Evolutionary conservation across 2,113 vertebrate species (phyloP).

Genomic region (Ibidorhyncha struthersii): DNA sequence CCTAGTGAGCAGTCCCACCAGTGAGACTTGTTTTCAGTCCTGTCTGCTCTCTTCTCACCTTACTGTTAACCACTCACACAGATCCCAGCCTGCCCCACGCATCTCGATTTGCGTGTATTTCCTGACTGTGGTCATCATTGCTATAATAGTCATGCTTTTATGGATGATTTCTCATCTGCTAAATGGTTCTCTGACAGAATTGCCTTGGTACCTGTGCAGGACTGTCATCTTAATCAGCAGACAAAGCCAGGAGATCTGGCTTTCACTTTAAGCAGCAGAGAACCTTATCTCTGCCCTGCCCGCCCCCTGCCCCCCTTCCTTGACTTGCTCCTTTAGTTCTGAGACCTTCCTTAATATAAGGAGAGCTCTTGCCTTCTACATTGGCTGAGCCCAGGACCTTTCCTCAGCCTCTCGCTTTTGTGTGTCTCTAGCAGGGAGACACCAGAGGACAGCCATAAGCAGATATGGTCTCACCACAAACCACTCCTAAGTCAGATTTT

Average conservation of each 20-base stretch:
- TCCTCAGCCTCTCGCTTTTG: background rate
- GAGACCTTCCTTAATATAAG: background rate
- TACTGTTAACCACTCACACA: rapidly evolving
- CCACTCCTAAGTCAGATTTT: background rate
- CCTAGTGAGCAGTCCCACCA: background rate
- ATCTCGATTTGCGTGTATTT: rapidly evolving
- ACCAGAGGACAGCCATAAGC: background rate
- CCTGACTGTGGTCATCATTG: background rate
- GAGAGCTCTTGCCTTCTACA: background rate
- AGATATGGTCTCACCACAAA: background rate
- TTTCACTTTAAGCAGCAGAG: background rate
- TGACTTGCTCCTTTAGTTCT: background rate
- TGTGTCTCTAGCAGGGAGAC: background rate
- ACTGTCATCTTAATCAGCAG: background rate
- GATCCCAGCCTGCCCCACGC: no score
- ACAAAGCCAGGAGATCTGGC: background rate
- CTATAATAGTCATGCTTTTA: background rate
- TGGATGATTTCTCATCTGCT: background rate
- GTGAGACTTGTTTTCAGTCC: background rate
- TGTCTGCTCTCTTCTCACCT: background rate
- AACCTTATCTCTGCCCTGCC: background rate
- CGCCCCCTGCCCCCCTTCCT: background rate
- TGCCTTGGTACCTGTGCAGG: background rate
- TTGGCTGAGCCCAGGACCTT: background rate
- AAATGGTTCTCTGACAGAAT: background rate